Evolutionary conservation across 1,140 invertebrate genomes (phyloP).

Genomic region (Diploscapter pachys): DNA sequence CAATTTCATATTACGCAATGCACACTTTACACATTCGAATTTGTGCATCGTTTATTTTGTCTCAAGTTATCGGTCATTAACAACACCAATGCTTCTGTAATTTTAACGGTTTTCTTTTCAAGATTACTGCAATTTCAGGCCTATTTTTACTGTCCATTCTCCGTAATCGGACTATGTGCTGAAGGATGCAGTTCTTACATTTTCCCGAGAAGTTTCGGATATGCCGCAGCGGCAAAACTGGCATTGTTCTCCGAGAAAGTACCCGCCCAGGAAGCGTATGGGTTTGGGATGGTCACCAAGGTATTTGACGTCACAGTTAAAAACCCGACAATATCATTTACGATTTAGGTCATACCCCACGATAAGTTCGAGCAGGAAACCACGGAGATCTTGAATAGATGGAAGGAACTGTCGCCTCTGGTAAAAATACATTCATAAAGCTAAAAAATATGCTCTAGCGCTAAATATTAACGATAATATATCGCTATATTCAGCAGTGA

Average conservation of each 20-base stretch:
- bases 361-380: constrained; percentile 19
- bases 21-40: too few relatives aligned
- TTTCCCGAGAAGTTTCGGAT: constrained; percentile 3
- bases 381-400: constrained; percentile 9
- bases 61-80: too few relatives aligned
- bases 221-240: constrained; percentile 11
- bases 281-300: constrained; percentile 23
- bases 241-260: constrained; percentile 25
- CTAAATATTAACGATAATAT: too few relatives aligned
- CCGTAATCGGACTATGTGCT: constrained; percentile 19
- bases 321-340: not conserved
- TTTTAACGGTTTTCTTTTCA: too few relatives aligned
- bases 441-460: too few relatives aligned
- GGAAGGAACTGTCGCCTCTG: constrained; percentile 1
- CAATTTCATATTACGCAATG: too few relatives aligned
- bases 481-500: too few relatives aligned
- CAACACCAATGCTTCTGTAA: too few relatives aligned
- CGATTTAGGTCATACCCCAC: constrained; percentile 20
- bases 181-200: constrained; percentile 23
- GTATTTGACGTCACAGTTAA: not conserved
- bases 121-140: not conserved
- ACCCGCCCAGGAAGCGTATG: constrained; percentile 21
- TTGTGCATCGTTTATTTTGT: too few relatives aligned
- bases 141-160: constrained; percentile 16
- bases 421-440: not conserved